These are phyloP conservation scores for Ephialtes manifestator DNA, from an alignment of 2,888 invertebrate species.

Conservation along the genomic window DNA sequence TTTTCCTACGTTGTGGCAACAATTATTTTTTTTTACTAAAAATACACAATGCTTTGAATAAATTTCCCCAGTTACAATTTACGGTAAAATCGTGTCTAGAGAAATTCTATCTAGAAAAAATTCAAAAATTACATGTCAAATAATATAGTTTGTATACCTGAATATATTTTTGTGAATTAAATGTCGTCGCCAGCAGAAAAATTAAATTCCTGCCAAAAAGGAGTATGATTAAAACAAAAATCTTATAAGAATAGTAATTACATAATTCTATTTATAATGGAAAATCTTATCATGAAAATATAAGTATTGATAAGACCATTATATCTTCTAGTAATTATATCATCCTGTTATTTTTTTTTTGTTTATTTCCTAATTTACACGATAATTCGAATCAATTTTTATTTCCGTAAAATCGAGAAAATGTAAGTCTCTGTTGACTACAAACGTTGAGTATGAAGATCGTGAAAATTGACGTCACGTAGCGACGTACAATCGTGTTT, in stretches of 20 bases:
- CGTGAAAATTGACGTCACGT: conserved; percentile 59
- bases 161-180: too few relatives aligned
- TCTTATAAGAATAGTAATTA: not conserved
- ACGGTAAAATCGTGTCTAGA: too few relatives aligned
- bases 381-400: not conserved
- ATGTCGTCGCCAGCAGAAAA: too few relatives aligned
- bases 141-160: too few relatives aligned
- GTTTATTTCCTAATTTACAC: not conserved
- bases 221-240: not conserved
- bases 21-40: not conserved
- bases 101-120: too few relatives aligned
- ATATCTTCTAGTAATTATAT: too few relatives aligned
- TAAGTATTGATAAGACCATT: not conserved
- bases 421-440: conserved; percentile 1
- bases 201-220: too few relatives aligned
- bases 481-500: conserved; percentile 55
- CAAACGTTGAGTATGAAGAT: not conserved
- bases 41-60: not conserved
- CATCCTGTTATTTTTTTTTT: not conserved
- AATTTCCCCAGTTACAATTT: too few relatives aligned
- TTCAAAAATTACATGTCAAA: too few relatives aligned
- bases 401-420: not conserved
- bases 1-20: too few relatives aligned
- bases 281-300: not conserved
- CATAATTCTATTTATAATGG: not conserved